Conservation (phyloP, 2,113 vertebrate genomes). For the Chaetodon auriga region DNA sequence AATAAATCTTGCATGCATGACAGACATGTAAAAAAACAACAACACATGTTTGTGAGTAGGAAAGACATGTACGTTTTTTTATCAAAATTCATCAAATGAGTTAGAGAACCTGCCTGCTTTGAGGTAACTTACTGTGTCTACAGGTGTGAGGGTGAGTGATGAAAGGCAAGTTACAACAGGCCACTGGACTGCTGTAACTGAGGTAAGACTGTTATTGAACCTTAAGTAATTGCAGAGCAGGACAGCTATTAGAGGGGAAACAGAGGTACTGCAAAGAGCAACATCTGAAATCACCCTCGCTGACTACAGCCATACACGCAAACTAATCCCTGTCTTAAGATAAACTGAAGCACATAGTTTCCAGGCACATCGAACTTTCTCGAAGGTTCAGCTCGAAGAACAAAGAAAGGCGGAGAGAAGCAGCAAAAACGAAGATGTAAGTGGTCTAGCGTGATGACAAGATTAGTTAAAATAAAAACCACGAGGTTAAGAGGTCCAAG, state of each 20-base stretch:
- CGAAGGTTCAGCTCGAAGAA: not conserved
- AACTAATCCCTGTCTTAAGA: slow-evolving; percentile 7
- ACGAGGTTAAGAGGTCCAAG: not conserved
- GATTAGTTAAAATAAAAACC: not conserved
- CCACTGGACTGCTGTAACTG: slow-evolving; percentile 8
- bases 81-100: slow-evolving; percentile 10
- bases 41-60: not conserved
- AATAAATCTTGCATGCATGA: slow-evolving; percentile 26
- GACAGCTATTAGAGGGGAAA: slow-evolving; percentile 33
- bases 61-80: not conserved
- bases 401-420: not conserved
- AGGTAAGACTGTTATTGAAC: slow-evolving; percentile 36
- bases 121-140: slow-evolving; percentile 8
- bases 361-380: not conserved
- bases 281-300: slow-evolving; percentile 30
- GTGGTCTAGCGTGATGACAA: not conserved
- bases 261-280: slow-evolving; percentile 21
- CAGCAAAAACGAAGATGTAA: not conserved
- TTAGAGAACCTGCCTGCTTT: not conserved
- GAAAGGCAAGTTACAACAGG: slow-evolving; percentile 59
- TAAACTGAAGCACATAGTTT: slow-evolving; percentile 6
- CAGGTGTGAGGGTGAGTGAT: not conserved
- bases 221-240: slow-evolving; percentile 54
- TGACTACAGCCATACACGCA: slow-evolving; percentile 11
- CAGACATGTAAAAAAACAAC: not conserved